Percentiles rank a stretch among this genome's conserved stretches.
phyloP scores from a whole-genome alignment of 2,113 vertebrate genomes.

The Apistogramma diplotaenia region DNA sequence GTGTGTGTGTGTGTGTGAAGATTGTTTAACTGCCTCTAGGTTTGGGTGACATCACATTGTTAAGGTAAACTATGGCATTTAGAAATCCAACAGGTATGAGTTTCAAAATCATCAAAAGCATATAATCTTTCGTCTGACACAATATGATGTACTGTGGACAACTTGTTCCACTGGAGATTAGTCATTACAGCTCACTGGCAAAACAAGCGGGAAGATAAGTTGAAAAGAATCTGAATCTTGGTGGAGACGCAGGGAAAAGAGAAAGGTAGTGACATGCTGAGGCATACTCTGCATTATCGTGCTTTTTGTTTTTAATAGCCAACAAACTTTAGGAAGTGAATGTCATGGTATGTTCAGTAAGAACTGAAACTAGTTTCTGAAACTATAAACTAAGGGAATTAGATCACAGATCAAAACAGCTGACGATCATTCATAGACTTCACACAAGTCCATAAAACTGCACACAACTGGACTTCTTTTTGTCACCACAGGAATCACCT shows the following conservation, averaged over 20 bases:
- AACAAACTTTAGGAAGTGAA: no score
- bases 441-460: no score
- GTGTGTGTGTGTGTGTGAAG: not conserved
- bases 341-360: no score
- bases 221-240: not conserved
- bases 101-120: not conserved
- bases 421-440: no score
- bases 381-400: not conserved
- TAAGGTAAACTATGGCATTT: not conserved
- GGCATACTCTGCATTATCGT: not conserved
- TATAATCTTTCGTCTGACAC: not conserved
- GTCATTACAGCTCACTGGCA: not conserved
- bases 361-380: not conserved
- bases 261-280: not conserved
- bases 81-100: not conserved
- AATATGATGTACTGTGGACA: not conserved
- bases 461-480: no score
- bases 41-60: not conserved
- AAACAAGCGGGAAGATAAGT: not conserved
- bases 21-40: not conserved
- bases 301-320: no score
- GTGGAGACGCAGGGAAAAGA: not conserved
- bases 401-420: not conserved
- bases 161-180: not conserved
- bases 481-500: not conserved